Evolutionary conservation across 1,140 invertebrate species (phyloP).

Genomic region (Sinonovacula constricta): DNA sequence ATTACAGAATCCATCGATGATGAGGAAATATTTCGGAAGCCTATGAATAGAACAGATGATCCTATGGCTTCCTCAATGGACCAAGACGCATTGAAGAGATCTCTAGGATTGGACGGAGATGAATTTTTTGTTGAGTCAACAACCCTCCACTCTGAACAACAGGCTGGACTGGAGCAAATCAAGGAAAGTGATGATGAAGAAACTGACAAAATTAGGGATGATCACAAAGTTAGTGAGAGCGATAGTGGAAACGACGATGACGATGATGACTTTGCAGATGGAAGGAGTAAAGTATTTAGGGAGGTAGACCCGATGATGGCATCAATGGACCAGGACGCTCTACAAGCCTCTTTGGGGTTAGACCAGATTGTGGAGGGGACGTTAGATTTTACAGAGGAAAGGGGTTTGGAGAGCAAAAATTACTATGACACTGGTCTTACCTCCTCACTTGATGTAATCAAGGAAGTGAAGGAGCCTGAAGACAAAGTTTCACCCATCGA

Average conservation of each 20-base stretch:
- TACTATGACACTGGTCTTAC: too few species aligned
- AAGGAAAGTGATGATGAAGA: constrained; percentile 28
- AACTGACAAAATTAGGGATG: not conserved
- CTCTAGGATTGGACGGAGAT: constrained; percentile 11
- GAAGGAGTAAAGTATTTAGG: too few species aligned
- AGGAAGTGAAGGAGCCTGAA: constrained; percentile 9
- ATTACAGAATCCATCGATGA: constrained; percentile 43
- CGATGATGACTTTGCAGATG: not conserved
- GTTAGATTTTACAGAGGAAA: too few species aligned
- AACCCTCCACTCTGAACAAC: constrained; percentile 11
- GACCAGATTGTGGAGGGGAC: constrained; percentile 21
- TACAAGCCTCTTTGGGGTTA: constrained; percentile 32
- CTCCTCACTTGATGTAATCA: too few species aligned
- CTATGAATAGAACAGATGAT: constrained; percentile 8
- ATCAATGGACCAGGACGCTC: constrained; percentile 42
- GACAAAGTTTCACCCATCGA: not conserved
- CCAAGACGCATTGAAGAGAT: constrained; percentile 34
- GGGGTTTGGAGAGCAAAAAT: too few species aligned
- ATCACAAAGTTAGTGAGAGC: not conserved
- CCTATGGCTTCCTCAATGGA: constrained; percentile 35
- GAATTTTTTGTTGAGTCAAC: too few species aligned
- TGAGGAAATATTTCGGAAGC: constrained; percentile 7
- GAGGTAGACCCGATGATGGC: constrained; percentile 21
- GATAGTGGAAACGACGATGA: not conserved
- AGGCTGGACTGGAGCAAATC: constrained; percentile 36